Evolutionary conservation across 2,888 invertebrate species (phyloP).

Genomic region (Chalcosyrphus nemorum): DNA sequence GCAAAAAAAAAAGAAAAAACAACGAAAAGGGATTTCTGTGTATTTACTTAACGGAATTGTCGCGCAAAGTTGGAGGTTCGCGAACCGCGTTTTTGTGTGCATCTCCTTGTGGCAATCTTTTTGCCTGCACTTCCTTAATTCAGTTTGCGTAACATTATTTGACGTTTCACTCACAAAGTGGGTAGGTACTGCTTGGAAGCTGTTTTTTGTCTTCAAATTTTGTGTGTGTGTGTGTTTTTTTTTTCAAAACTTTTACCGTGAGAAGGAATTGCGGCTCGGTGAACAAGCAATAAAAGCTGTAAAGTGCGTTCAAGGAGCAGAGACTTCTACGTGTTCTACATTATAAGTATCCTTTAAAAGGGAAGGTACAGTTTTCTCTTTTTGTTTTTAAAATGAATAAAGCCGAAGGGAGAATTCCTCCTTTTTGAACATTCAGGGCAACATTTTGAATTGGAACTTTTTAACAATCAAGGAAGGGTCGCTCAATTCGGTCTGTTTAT

Average conservation of each 20-base stretch:
- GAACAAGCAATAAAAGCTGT: background rate
- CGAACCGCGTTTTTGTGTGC: background rate
- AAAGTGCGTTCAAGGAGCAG: background rate
- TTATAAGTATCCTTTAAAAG: background rate
- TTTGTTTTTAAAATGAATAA: too few relatives aligned
- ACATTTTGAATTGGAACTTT: too few relatives aligned
- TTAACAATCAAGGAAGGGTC: too few relatives aligned
- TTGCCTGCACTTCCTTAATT: constrained; percentile 57
- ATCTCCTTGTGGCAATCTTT: constrained; percentile 13
- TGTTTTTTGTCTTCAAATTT: background rate
- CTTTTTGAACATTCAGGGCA: too few relatives aligned
- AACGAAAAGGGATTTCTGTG: constrained; percentile 8
- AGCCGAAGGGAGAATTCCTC: too few relatives aligned
- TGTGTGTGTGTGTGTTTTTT: constrained; percentile 34
- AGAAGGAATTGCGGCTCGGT: background rate
- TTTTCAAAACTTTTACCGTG: background rate
- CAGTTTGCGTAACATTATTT: constrained; percentile 51
- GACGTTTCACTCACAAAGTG: constrained; percentile 17
- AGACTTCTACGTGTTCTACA: background rate
- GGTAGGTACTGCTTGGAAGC: constrained; percentile 15
- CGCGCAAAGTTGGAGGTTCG: constrained; percentile 15
- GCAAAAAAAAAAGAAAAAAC: background rate
- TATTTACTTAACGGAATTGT: constrained; percentile 48
- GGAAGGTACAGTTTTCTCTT: background rate
- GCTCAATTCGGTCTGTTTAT: too few relatives aligned